Base-by-base conservation (phyloP, 2,888 invertebrate species). In the Chironomus riparius region DNA sequence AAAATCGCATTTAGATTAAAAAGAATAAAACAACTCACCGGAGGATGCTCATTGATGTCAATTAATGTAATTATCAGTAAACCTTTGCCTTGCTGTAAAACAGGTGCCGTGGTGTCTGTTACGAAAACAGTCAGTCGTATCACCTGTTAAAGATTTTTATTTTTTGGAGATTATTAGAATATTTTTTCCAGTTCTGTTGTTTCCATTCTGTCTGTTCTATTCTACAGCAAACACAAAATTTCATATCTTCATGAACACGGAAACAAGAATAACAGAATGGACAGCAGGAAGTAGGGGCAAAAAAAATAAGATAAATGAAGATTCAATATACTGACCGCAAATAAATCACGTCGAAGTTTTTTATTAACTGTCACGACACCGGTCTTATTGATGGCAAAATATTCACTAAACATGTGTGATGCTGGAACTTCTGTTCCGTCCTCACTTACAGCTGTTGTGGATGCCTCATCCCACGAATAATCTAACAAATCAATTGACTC, bases 71-170 rank as follows among this genome's bases (percentile, higher is more conserved):
- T 88, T 77, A 90, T 88, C 22, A 89, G 81, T 78, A 88, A 84
- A 4, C 89, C 89, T 77, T 82, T 85, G 88, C 94, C 95, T 83
- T 90, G 89, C 80, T 95, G 95, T 0, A 91, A 84, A 0, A 88
- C 89, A 0, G 90, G 88, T 0, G 95, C 95, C 0, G 92, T 92
- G 0, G 90, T 89, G 81, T 96, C 97, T 0, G 90, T 91, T 1
- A 94, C 95, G 18, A 90, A 84, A 0, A 94, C 91, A 0, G 92
- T 91, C 72, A 95, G 87, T 13, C 92, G 89, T 28, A 97, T 87
- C 0, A 92, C 89, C 81, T 81, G 65, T 0, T 78, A 77, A 28
- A 70, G 24, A 50, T 48, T 4, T 28, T 28, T 28, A 1, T 24
- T 24, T 24, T 2, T 24, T 3, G 22, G 47, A 62, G 38, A 28